phyloP scores from a whole-genome alignment of 2,888 invertebrate genomes.

The Lydus trimaculatus region DNA sequence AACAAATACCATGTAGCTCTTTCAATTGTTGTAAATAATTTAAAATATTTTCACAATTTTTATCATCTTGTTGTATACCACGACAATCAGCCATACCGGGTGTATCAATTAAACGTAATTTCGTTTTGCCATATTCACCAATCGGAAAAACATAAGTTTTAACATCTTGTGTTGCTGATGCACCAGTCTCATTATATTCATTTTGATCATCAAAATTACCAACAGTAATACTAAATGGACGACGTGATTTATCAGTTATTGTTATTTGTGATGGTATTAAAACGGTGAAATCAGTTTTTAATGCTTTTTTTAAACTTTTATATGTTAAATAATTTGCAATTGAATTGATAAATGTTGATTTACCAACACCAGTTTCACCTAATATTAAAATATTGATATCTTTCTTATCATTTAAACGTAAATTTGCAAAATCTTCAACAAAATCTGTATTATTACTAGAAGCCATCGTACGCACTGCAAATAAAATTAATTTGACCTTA shows the following conservation, averaged over 20 bases:
- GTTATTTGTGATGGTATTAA: constrained; percentile 43
- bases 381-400: constrained; percentile 46
- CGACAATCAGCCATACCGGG: constrained; percentile 47
- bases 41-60: constrained; percentile 43
- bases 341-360: constrained; percentile 49
- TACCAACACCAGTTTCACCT: constrained; percentile 50
- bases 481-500: background rate
- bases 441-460: background rate
- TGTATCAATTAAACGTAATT: constrained; percentile 49
- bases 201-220: constrained; percentile 25
- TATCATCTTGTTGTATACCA: constrained; percentile 42
- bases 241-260: constrained; percentile 35
- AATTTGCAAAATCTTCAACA: background rate
- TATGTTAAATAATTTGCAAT: constrained; percentile 43
- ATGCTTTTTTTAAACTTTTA: constrained; percentile 33
- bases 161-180: constrained; percentile 37
- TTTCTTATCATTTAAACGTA: constrained; percentile 10
- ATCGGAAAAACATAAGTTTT: constrained; percentile 40
- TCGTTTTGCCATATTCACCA: constrained; percentile 25
- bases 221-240: constrained; percentile 10
- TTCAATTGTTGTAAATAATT: constrained; percentile 41
- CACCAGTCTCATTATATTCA: constrained; percentile 32
- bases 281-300: constrained; percentile 28
- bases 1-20: constrained; percentile 46
- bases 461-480: background rate